These are phyloP conservation scores for Cerceris rybyensis DNA, from an alignment of 2,888 invertebrate genomes.

Conservation along the genomic window DNA sequence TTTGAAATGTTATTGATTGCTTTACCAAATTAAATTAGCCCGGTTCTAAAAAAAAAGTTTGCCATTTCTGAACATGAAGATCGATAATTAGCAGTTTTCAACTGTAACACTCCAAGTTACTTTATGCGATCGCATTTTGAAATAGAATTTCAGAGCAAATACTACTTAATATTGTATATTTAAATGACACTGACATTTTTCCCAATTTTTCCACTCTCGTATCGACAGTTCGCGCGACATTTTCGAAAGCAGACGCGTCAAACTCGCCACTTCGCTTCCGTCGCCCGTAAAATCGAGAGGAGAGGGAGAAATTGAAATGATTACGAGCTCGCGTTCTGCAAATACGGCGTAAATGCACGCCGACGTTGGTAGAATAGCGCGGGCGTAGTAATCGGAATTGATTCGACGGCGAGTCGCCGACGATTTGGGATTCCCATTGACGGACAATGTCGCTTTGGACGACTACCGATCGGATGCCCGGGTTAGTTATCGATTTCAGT, in stretches of 20 bases:
- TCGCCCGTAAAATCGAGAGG: background rate
- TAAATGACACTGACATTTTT: too few relatives aligned
- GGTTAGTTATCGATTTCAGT: slow-evolving; percentile 24
- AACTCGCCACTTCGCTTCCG: slow-evolving; percentile 45
- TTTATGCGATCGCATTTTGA: too few relatives aligned
- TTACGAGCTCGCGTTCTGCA: slow-evolving; percentile 1
- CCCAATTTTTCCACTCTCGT: too few relatives aligned
- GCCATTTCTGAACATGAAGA: too few relatives aligned
- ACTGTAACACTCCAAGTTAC: too few relatives aligned
- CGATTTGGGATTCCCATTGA: slow-evolving; percentile 55
- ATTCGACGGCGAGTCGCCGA: slow-evolving; percentile 3
- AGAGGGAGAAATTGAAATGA: background rate
- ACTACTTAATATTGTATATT: too few relatives aligned
- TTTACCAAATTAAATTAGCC: too few relatives aligned
- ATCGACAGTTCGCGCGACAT: too few relatives aligned
- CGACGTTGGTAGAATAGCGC: background rate
- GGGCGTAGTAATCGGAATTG: slow-evolving; percentile 8
- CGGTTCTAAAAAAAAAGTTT: too few relatives aligned
- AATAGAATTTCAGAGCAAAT: too few relatives aligned
- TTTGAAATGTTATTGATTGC: too few relatives aligned
- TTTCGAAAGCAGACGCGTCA: slow-evolving; percentile 4
- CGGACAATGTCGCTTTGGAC: slow-evolving; percentile 16
- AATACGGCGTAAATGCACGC: background rate
- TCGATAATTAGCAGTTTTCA: too few relatives aligned
- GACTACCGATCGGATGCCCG: background rate